Percentiles rank a stretch among this genome's conserved stretches.
Evolutionary conservation across 1,140 invertebrate genomes (phyloP).

Genomic region (Hormaphis cornu): DNA sequence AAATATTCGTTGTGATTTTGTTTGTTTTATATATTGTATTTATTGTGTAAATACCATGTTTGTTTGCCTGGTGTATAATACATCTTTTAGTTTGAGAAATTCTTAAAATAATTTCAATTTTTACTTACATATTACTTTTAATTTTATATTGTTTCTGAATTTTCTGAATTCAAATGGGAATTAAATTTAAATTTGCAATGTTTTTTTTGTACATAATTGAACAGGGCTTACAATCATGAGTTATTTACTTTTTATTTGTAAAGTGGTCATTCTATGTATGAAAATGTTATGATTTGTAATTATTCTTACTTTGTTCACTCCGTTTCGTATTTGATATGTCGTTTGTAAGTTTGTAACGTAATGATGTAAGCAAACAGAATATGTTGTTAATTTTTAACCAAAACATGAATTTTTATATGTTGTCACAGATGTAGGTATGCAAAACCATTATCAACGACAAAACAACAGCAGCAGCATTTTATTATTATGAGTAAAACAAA

Average conservation of each 20-base stretch:
- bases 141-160: no score
- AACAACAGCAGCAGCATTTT: conserved; percentile 14
- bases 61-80: background rate
- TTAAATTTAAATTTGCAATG: no score
- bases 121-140: background rate
- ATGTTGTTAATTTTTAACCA: conserved; percentile 15
- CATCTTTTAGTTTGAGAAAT: background rate
- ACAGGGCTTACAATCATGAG: background rate
- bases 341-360: background rate
- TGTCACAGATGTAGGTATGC: conserved; percentile 30
- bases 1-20: background rate
- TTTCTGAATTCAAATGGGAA: no score
- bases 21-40: background rate
- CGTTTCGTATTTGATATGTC: background rate
- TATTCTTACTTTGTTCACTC: conserved; percentile 19
- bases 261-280: background rate
- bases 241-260: background rate
- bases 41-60: background rate
- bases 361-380: background rate
- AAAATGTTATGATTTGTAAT: background rate
- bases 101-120: background rate
- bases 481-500: conserved; percentile 1
- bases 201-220: background rate
- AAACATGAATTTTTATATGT: conserved; percentile 22
- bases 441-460: conserved; percentile 11